A percentile compares a stretch with the other conserved stretches of the same genome.
Evolutionary conservation across 2,888 invertebrate species (phyloP).

Genomic region (Temnothorax unifasciatus): DNA sequence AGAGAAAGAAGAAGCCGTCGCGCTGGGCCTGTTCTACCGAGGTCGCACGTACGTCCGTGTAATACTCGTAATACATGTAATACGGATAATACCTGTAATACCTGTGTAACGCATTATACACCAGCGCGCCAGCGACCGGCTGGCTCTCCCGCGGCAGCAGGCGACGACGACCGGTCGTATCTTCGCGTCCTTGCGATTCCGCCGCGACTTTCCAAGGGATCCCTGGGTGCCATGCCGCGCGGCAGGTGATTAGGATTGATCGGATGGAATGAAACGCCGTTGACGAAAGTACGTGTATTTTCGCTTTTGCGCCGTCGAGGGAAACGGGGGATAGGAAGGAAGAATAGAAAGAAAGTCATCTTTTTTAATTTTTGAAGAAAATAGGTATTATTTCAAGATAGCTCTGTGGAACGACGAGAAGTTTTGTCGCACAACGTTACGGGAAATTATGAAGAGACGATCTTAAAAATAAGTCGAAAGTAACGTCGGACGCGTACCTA

Average conservation of each 20-base stretch:
- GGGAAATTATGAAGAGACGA: neutral
- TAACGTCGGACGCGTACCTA: neutral
- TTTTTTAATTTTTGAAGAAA: constrained; percentile 4
- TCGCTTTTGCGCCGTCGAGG: neutral
- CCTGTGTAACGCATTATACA: constrained; percentile 82
- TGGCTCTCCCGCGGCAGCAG: constrained; percentile 60
- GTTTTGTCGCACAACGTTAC: neutral
- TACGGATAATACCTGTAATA: constrained; percentile 85
- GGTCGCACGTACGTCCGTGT: constrained; percentile 83
- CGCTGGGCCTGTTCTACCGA: constrained; percentile 76
- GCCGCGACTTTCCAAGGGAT: constrained; percentile 62
- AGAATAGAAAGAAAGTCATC: neutral
- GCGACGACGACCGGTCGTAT: constrained; percentile 64
- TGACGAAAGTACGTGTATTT: neutral
- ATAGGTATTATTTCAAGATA: neutral
- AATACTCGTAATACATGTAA: constrained; percentile 84
- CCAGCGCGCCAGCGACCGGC: constrained; percentile 73
- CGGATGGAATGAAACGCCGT: neutral
- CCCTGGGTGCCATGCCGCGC: neutral
- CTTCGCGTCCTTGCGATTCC: constrained; percentile 70
- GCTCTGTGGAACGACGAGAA: neutral
- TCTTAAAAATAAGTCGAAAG: neutral
- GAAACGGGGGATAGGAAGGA: neutral
- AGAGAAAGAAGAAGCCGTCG: constrained; percentile 70
- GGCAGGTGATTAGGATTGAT: constrained; percentile 41